Evolutionary conservation across 2,888 invertebrate species (phyloP).

Genomic region (Lepidonotus clava): DNA sequence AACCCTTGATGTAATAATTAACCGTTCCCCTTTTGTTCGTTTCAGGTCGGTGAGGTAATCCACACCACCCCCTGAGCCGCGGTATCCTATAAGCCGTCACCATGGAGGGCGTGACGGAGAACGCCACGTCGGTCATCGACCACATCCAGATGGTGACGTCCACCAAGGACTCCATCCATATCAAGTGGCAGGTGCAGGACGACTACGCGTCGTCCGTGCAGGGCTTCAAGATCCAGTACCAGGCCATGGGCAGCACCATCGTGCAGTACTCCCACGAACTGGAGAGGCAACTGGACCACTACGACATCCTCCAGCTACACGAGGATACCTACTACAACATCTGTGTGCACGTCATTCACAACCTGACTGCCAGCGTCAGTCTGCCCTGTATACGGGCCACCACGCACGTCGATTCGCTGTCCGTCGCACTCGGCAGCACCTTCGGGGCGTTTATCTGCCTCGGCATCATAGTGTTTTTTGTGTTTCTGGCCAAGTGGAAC

Average conservation of each 20-base stretch:
- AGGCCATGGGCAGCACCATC: slow-evolving; percentile 64
- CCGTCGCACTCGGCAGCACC: slow-evolving; percentile 67
- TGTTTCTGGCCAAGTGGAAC: slow-evolving; percentile 67
- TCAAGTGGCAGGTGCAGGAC: slow-evolving; percentile 58
- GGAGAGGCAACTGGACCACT: slow-evolving; percentile 44
- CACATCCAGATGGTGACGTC: slow-evolving; percentile 86
- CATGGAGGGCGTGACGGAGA: neutral
- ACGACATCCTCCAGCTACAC: slow-evolving; percentile 65
- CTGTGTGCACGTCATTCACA: slow-evolving; percentile 61
- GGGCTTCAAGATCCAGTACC: slow-evolving; percentile 61
- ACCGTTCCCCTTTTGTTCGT: neutral
- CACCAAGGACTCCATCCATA: slow-evolving; percentile 65
- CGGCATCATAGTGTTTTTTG: slow-evolving; percentile 67
- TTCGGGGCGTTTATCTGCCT: slow-evolving; percentile 67
- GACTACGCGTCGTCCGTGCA: slow-evolving; percentile 27
- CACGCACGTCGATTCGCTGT: slow-evolving; percentile 64
- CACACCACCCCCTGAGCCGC: neutral
- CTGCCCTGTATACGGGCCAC: slow-evolving; percentile 61
- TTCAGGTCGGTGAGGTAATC: neutral
- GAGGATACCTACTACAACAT: slow-evolving; percentile 66
- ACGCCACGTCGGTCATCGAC: slow-evolving; percentile 28
- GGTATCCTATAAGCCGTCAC: neutral
- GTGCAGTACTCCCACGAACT: slow-evolving; percentile 58
- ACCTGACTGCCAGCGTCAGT: slow-evolving; percentile 46
- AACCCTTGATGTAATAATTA: too few species aligned